Percentiles rank a stretch among this genome's conserved stretches.
These are phyloP conservation scores for Lutjanus erythropterus DNA, from an alignment of 2,113 vertebrate species.

Conservation along the genomic window DNA sequence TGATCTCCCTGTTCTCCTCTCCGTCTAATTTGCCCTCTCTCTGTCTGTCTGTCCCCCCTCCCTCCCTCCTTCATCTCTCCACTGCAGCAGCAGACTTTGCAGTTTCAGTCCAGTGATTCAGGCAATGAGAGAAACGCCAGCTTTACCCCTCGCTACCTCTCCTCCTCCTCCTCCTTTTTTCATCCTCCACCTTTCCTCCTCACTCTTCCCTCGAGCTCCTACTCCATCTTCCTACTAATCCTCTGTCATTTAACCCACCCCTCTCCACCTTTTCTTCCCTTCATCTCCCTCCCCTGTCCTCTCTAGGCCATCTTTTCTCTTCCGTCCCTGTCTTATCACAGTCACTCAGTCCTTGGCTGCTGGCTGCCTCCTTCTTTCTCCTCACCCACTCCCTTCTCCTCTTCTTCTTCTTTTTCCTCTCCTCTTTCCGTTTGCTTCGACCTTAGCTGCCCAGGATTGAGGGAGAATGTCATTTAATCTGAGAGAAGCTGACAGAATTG, in stretches of 20 bases:
- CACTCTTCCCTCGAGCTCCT: conserved; percentile 45
- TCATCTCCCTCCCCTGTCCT: conserved; percentile 46
- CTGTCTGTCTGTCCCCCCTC: not conserved
- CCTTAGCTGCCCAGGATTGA: conserved; percentile 37
- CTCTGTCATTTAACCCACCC: conserved; percentile 61
- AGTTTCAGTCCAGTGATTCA: conserved; percentile 79
- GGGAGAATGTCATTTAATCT: conserved; percentile 45
- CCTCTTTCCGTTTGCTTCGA: conserved; percentile 3
- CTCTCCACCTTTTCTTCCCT: conserved; percentile 41
- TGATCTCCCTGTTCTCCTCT: conserved; percentile 26
- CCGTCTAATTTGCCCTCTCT: conserved; percentile 25
- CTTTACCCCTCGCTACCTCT: conserved; percentile 51
- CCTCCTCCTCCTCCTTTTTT: conserved; percentile 25
- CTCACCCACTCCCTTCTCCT: not conserved
- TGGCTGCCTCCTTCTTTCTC: conserved; percentile 24
- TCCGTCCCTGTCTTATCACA: conserved; percentile 67
- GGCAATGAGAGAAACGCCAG: conserved; percentile 75
- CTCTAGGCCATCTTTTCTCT: conserved; percentile 57
- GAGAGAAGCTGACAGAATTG: conserved; percentile 45
- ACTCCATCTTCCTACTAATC: conserved; percentile 73
- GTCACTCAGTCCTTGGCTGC: conserved; percentile 68
- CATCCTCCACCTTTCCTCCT: conserved; percentile 22
- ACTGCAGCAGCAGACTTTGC: conserved; percentile 80
- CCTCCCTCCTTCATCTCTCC: conserved; percentile 51
- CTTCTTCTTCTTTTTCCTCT: not conserved